Conservation (phyloP, 1,140 invertebrate species). For the Samia ricini region DNA sequence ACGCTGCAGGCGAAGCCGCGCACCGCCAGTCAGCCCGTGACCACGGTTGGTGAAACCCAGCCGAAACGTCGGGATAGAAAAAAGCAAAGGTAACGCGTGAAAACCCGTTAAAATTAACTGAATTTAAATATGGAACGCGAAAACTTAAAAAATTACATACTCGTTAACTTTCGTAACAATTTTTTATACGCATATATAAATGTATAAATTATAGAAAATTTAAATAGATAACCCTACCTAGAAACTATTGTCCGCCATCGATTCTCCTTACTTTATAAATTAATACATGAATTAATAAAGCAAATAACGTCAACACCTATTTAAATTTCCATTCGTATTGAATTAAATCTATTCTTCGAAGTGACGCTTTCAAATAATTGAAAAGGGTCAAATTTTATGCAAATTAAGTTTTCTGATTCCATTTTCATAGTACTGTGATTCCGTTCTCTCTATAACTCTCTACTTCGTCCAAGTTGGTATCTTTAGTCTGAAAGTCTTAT, state of each 20-base stretch:
- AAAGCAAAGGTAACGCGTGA: too few species aligned
- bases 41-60: too few species aligned
- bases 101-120: too few species aligned
- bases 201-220: too few species aligned
- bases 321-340: conserved; percentile 28
- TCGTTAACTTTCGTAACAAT: too few species aligned
- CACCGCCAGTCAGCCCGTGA: too few species aligned
- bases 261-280: conserved; percentile 18
- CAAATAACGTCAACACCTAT: conserved; percentile 23
- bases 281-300: conserved; percentile 21
- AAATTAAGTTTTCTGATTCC: conserved; percentile 22
- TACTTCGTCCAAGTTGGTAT: not conserved
- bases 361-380: conserved; percentile 16
- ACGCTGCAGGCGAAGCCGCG: too few species aligned
- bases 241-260: conserved; percentile 5
- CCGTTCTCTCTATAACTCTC: conserved; percentile 3
- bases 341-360: conserved; percentile 4
- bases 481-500: not conserved
- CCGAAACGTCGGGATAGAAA: too few species aligned
- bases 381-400: conserved; percentile 29
- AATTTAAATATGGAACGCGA: too few species aligned
- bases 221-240: too few species aligned
- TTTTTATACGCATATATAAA: too few species aligned
- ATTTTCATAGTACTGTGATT: conserved; percentile 26
- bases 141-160: too few species aligned